A percentile compares a stretch with the other conserved stretches of the same genome.
Evolutionary conservation across 2,113 vertebrate genomes (phyloP).

Genomic region (Phalacrocorax brasilianus): DNA sequence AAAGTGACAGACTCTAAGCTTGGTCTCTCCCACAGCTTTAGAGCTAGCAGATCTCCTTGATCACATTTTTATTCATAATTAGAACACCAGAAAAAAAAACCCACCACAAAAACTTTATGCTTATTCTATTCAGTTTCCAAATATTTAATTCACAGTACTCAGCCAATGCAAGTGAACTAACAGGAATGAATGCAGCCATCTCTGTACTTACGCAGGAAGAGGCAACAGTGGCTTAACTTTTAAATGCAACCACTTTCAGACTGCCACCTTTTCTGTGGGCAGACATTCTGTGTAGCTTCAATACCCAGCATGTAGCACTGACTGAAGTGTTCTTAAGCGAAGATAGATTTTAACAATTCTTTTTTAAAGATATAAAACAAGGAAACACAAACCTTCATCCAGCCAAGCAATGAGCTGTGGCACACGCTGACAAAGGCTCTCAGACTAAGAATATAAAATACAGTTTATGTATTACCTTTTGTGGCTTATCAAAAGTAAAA

Average conservation of each 20-base stretch:
- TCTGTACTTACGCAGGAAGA: not conserved
- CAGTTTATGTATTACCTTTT: not conserved
- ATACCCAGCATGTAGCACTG: not conserved
- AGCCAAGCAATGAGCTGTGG: not conserved
- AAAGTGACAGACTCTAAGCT: not conserved
- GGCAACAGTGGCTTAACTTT: not conserved
- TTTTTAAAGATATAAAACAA: not conserved
- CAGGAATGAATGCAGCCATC: not conserved
- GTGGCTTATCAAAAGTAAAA: not conserved
- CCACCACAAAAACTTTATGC: not conserved
- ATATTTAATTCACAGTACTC: not conserved
- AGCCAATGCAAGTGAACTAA: not conserved
- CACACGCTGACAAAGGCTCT: not conserved
- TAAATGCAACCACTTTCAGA: not conserved
- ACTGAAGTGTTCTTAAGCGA: not conserved
- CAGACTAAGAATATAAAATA: not conserved
- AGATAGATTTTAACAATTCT: not conserved
- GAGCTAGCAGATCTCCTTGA: not conserved
- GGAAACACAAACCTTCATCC: not conserved
- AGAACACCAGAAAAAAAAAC: not conserved
- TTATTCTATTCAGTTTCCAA: not conserved
- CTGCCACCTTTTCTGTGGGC: not conserved
- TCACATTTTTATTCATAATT: conserved; percentile 7
- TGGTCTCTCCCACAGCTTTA: not conserved
- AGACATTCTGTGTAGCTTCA: not conserved